Evolutionary conservation across 2,888 invertebrate genomes (phyloP).

Genomic region (Oeneis ivallda): DNA sequence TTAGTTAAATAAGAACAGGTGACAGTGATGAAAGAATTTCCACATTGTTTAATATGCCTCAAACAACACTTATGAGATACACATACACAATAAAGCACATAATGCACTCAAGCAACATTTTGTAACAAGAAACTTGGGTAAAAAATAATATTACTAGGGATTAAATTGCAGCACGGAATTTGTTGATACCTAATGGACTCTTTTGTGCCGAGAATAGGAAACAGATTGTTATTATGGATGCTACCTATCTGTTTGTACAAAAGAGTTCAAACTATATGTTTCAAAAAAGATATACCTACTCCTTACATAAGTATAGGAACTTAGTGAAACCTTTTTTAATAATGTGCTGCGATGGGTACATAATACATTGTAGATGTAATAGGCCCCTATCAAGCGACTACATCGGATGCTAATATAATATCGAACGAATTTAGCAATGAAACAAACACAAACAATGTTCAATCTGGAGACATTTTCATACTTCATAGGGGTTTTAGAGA

Average conservation of each 20-base stretch:
- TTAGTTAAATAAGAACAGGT: no score
- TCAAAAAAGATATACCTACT: conserved; percentile 36
- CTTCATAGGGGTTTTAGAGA: conserved; percentile 27
- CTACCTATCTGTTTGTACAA: neutral
- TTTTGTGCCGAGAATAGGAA: neutral
- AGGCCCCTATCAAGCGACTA: conserved; percentile 40
- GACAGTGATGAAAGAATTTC: no score
- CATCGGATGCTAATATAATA: conserved; percentile 10
- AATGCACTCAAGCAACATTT: neutral
- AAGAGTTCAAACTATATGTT: neutral
- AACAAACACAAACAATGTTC: no score
- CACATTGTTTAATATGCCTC: neutral
- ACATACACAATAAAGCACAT: neutral
- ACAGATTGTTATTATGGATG: neutral
- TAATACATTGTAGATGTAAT: conserved; percentile 38
- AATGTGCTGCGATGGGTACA: conserved; percentile 40
- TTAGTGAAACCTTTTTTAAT: conserved; percentile 42
- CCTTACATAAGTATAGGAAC: conserved; percentile 31
- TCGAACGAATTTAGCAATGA: conserved; percentile 20
- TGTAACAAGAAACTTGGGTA: neutral
- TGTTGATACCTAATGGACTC: neutral
- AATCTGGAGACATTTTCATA: conserved; percentile 22
- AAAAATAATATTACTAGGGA: neutral
- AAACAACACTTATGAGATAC: neutral
- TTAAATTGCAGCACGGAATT: no score